Conservation (phyloP, 2,888 invertebrate species). For the Platycheirus albimanus region DNA sequence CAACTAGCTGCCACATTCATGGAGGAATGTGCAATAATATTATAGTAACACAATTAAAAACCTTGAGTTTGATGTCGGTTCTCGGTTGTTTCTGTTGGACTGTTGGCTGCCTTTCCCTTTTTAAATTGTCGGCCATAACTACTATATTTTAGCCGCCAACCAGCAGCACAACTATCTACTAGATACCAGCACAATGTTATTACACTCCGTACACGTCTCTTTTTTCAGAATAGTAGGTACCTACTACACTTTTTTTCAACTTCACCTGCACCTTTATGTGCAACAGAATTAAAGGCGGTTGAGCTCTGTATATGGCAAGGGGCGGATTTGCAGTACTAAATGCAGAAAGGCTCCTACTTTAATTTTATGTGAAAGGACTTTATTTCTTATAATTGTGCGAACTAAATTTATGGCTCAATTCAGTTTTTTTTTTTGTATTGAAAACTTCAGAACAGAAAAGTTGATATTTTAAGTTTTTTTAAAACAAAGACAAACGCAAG, state of each 20-base stretch:
- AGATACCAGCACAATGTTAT: conserved; percentile 5
- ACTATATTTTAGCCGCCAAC: conserved; percentile 14
- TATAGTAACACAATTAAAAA: conserved; percentile 74
- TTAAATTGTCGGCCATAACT: conserved; percentile 53
- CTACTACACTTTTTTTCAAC: conserved; percentile 45
- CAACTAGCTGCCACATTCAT: conserved; percentile 30
- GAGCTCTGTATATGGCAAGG: conserved; percentile 31
- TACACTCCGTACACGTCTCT: conserved; percentile 41
- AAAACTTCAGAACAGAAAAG: too few species aligned
- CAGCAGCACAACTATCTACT: conserved; percentile 1
- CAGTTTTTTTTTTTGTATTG: too few species aligned
- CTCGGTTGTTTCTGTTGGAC: conserved; percentile 54
- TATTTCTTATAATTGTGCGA: too few species aligned
- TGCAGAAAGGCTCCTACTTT: too few species aligned
- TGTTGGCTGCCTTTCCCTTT: conserved; percentile 69
- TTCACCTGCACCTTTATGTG: conserved; percentile 57
- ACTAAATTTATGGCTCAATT: too few species aligned
- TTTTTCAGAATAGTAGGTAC: conserved; percentile 50
- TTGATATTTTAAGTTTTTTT: too few species aligned
- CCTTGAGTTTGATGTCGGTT: conserved; percentile 66
- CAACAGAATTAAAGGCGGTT: conserved; percentile 23
- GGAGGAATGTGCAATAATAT: conserved; percentile 67
- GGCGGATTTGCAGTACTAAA: background rate
- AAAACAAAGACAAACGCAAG: too few species aligned
- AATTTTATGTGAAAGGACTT: too few species aligned